Evolutionary conservation across 2,888 invertebrate genomes (phyloP), one percentile per base, ranked within the genome.

Genomic region (Ennomos fuscantarius): DNA sequence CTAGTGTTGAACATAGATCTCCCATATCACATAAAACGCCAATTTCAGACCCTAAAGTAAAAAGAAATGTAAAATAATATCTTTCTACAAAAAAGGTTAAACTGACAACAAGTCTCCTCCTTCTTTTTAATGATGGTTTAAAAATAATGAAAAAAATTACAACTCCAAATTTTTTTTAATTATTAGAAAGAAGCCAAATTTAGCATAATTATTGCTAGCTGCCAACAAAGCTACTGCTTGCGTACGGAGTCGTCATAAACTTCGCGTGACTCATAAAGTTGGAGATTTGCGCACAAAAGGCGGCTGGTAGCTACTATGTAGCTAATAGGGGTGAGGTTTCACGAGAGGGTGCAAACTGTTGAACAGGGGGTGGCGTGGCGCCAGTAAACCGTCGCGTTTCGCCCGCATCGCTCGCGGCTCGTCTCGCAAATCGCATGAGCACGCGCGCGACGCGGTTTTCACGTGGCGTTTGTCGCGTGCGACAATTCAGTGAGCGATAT

Each of bases 321-420:
- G 69, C 69, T 70, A 69, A 66, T 61, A 72, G 81, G 86, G 85
- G 81, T 81, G 79, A 69, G 73, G 71, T 74, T 74, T 72, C 70
- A 76, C 74, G 78, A 77, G 85, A 84, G 88, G 89, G 88, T 86
- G 88, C 84, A 82, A 90, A 86, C 90, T 91, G 91, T 91, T 91
- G 91, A 91, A 77, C 85, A 70, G 49, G 81, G 88, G 89, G 88
- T 84, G 86, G 78, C 65, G 69, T 64, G 86, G 81, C 89, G 87
- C 85, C 89, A 89, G 90, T 89, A 79, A 77, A 87, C 81, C 86
- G 87, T 76, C 78, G 79, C 71, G 64, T 79, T 78, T 80, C 72
- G 73, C 68, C 69, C 76, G 72, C 66, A 50, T 69, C 77, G 80
- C 82, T 60, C 59, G 60, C 68, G 76, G 80, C 82, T 56, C 56